Evolutionary conservation across 1,140 invertebrate species (phyloP), one percentile per base, ranked within the genome.

Genomic region (Wiebesia pumilae): DNA sequence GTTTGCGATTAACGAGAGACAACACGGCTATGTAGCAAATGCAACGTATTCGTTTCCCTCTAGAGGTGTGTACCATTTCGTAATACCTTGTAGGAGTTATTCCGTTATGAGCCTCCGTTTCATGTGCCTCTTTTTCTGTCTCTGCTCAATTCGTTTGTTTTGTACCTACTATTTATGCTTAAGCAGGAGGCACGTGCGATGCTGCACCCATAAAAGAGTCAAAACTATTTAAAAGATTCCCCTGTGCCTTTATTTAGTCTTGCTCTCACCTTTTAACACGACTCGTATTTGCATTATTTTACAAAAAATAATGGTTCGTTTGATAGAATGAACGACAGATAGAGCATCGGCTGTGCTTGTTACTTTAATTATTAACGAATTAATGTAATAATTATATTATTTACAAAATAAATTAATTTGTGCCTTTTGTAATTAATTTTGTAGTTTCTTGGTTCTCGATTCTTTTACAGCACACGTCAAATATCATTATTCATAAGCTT

Each of bases 261-360:
- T 87, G 85, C 85, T 83, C 81, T 83, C 75, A 71, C 51, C 47
- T 80, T 83, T 83, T 71, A 80, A 86, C 73, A 82, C 7, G 67
- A 40, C 27, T 58, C 65, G 30, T 65, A 77, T 77, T 40, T 83
- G 47, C 83, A 87, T 79, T 58, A 83, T 82, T 83, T 47, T 40
- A 51, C n/a, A 58, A 40, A 43, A 77, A 75, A 58, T 38, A 40
- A 81, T 75, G 21, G 33, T 67, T 38, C 40, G 33, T 16, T 67
- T 51, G 27, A 69, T 79, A 27, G 35, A 27, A 82, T 80, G 81
- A 80, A 79, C 80, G 81, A 80, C 75, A 82, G 35, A 62, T 86
- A 86, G 62, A 71, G 62, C 75, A 87, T 87, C 80, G 85, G 85
- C 85, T 87, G 85, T 87, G 85, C 62, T 79, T 47, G 47, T 87